phyloP scores from a whole-genome alignment of 2,888 invertebrate species.

The Tridacna crocea region DNA sequence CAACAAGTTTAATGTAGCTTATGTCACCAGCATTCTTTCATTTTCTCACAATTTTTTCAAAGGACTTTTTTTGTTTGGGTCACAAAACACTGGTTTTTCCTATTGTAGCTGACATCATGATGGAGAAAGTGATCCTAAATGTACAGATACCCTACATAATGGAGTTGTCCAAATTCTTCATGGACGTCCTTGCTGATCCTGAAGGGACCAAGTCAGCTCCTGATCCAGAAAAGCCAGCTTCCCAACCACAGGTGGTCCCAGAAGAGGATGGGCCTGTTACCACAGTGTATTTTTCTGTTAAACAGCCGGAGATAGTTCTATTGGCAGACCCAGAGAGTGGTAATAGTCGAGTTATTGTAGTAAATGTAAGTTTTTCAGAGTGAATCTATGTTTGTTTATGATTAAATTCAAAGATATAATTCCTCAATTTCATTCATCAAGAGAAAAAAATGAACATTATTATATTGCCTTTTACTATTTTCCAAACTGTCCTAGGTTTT shows the following conservation, averaged over 20 bases:
- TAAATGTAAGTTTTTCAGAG: slow-evolving; percentile 85
- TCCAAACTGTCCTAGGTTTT: too few species aligned
- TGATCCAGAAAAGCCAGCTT: slow-evolving; percentile 11
- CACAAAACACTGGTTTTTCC: too few species aligned
- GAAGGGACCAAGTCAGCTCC: slow-evolving; percentile 18
- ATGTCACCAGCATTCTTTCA: too few species aligned
- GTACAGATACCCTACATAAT: slow-evolving; percentile 90
- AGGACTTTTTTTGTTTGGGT: too few species aligned
- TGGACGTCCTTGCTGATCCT: slow-evolving; percentile 85
- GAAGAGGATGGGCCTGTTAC: slow-evolving; percentile 82
- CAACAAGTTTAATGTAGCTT: too few species aligned
- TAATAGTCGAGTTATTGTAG: slow-evolving; percentile 87
- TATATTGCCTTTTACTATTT: too few species aligned
- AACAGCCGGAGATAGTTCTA: slow-evolving; percentile 91
- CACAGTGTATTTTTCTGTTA: slow-evolving; percentile 89
- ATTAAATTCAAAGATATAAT: too few species aligned
- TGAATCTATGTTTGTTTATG: too few species aligned
- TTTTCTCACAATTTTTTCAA: too few species aligned
- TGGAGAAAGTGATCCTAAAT: slow-evolving; percentile 90
- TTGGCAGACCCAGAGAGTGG: slow-evolving; percentile 86
- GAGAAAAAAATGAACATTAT: too few species aligned
- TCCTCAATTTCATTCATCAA: too few species aligned
- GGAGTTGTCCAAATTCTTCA: slow-evolving; percentile 87
- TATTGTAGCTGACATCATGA: slow-evolving; percentile 88
- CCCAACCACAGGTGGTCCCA: slow-evolving; percentile 83